Evolutionary conservation across 2,888 invertebrate species (phyloP), one percentile per base, ranked within the genome.

Genomic region (Trissonchulus latispiculum): DNA sequence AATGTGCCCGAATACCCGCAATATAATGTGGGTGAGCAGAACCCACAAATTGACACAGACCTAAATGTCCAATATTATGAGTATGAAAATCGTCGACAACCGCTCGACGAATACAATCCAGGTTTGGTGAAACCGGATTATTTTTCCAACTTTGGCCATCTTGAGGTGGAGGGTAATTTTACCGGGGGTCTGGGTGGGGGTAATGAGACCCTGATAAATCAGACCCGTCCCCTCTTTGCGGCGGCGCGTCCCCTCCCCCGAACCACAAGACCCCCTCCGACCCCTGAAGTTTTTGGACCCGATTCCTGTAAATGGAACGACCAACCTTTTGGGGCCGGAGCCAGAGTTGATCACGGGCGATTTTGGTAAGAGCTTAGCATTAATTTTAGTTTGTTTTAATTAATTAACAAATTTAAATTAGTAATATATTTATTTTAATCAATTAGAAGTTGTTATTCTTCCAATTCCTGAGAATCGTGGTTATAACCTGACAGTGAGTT

Each of bases 301-400:
- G 48, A 48, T 48, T 8, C 66, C n/a, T 64, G 66, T 33, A 32
- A 64, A 29, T 64, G 66, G 66, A 64, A 64, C 35, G 66, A 64
- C n/a, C 15, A 64, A 28, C 35, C 66, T 8, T 64, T 15, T 64
- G 32, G 32, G 8, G 66, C 66, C 31, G 66, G 32, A 32, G 66
- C 66, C 8, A 29, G 66, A n/a, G 66, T 64, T 18, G 66, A 64
- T 33, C 66, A 64, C n/a, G 66, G 66, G 28, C 31, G 66, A 32
- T 64, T 64, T n/a, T 64, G 66, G 66, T 64, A 32, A 64, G 8
- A 8, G 23, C 23, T 48, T 48, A n/a, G n/a, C n/a, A n/a, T n/a
- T n/a, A n/a, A n/a, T n/a, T n/a, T n/a, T n/a, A n/a, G n/a, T n/a
- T n/a, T n/a, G n/a, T n/a, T n/a, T n/a, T n/a, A n/a, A n/a, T n/a